These are phyloP conservation scores for Chamaea fasciata DNA, from an alignment of 2,113 vertebrate genomes.

Conservation along the genomic window DNA sequence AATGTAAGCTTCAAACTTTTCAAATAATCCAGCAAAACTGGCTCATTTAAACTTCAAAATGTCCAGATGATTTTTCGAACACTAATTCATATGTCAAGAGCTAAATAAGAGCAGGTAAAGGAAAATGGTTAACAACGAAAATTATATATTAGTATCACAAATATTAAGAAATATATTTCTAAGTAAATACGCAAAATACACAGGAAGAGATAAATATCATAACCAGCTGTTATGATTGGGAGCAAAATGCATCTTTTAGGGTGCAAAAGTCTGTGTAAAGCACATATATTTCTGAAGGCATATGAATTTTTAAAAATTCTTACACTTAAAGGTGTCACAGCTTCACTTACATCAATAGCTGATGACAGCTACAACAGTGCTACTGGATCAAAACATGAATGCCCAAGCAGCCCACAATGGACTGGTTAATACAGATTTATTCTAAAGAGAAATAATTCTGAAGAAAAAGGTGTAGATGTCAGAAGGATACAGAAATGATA, in stretches of 20 bases:
- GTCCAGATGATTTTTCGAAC: neutral
- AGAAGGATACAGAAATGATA: neutral
- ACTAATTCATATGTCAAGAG: neutral
- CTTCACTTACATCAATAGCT: neutral
- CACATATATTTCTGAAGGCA: neutral
- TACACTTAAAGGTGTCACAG: neutral
- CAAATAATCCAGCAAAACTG: neutral
- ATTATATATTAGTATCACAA: neutral
- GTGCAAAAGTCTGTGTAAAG: neutral
- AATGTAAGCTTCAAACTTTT: neutral
- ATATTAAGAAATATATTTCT: neutral
- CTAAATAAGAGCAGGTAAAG: neutral
- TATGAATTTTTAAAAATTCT: neutral
- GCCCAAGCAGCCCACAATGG: neutral
- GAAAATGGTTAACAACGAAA: neutral
- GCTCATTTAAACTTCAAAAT: neutral
- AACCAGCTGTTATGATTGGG: neutral
- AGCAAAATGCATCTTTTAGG: neutral
- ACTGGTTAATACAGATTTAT: neutral
- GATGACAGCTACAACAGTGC: neutral
- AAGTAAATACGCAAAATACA: neutral
- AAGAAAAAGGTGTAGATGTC: neutral
- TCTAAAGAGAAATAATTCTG: neutral
- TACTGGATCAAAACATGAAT: neutral
- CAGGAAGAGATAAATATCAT: neutral